phyloP scores from a whole-genome alignment of 2,113 vertebrate species.

The Chionomys nivalis region DNA sequence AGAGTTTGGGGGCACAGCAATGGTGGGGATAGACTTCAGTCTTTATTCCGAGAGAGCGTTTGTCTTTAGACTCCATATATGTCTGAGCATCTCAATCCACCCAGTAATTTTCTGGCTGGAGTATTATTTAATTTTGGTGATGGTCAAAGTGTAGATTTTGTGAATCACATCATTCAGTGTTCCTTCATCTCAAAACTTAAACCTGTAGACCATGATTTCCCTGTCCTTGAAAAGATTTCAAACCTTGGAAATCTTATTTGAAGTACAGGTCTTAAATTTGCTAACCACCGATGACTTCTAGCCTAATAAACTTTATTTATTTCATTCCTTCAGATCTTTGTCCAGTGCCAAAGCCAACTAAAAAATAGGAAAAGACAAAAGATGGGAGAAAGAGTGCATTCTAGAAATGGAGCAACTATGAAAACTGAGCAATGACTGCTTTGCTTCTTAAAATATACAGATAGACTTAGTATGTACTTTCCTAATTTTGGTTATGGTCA shows the following conservation, averaged over 20 bases:
- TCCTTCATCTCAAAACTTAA: neutral
- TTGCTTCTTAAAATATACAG: neutral
- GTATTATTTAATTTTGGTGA: neutral
- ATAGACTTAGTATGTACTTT: neutral
- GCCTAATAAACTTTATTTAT: neutral
- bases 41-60: neutral
- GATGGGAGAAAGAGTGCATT: neutral
- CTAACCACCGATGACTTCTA: neutral
- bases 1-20: neutral
- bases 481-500: neutral
- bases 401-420: neutral
- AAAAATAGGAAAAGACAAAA: neutral
- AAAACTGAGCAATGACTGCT: neutral
- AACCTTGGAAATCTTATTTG: neutral
- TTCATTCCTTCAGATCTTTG: neutral
- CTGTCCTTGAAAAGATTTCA: slow-evolving; percentile 17
- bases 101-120: neutral
- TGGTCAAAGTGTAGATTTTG: slow-evolving; percentile 13
- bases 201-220: neutral
- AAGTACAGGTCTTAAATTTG: neutral
- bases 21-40: no score
- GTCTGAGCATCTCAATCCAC: no score
- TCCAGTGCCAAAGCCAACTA: neutral
- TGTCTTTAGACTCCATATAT: neutral
- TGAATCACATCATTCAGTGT: neutral